Evolutionary conservation across 2,888 invertebrate genomes (phyloP), one percentile per base, ranked within the genome.

Genomic region (Mechanitis mazaeus): DNA sequence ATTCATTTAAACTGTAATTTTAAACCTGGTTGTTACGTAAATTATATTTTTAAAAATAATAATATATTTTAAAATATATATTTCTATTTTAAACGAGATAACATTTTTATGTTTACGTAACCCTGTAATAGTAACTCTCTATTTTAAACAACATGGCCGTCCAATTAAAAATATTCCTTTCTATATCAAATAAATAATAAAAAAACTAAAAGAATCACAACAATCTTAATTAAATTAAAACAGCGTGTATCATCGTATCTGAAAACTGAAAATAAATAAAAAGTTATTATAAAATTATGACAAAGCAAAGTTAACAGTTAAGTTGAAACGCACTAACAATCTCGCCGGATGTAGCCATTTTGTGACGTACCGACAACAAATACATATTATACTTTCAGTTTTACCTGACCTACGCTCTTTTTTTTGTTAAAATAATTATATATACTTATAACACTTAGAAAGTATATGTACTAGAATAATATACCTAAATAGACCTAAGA

Each of bases 311-410:
- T 60, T 35, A 63, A 58, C 57, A 53, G 55, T 54, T 59, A 59
- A 42, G 42, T 42, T 42, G 42, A 42, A 42, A 64, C 60, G 58
- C 61, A 65, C 68, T 66, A 71, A 75, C 75, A 74, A 75, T 72
- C 72, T 67, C 64, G 68, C 68, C 77, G 78, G 77, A 79, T 76
- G 75, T 74, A 69, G 71, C 72, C 75, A 71, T 75, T 76, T 74
- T 73, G 72, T 70, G 62, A 64, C 42, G 71, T 72, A 79, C 63
- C 59, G 78, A 61, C 69, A 64, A 72, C 75, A 77, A 56, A 73
- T 68, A 64, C 42, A 3, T 59, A 35, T 54, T 56, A 12, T 11
- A 47, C 35, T 35, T 35, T 35, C 35, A 35, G 35, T 35, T 35
- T 35, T 35, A 35, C 35, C 35, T 35, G 35, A 35, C 2, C 35